Evolutionary conservation across 2,888 invertebrate genomes (phyloP), one percentile per base, ranked within the genome.

Genomic region (Mesorhabditis spiculigera): DNA sequence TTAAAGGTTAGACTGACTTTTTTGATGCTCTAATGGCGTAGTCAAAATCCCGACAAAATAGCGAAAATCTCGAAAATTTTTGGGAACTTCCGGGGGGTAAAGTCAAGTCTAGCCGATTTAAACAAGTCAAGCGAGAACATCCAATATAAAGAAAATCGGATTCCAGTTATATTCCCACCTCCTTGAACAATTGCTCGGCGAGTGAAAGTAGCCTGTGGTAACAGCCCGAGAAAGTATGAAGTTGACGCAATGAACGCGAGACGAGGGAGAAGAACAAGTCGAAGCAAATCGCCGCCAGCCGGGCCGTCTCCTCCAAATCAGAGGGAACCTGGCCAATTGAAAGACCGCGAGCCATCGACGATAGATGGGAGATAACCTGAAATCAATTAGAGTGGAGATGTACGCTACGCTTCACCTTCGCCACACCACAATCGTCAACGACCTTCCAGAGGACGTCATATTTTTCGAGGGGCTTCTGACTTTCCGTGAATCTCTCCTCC

Each of bases 111-210:
- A 28, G 28, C 28, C 28, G 28, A 28, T 28, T 28, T 28, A 28
- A 28, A n/a, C n/a, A n/a, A n/a, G n/a, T n/a, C n/a, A n/a, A n/a
- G n/a, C n/a, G n/a, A n/a, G n/a, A n/a, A n/a, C n/a, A n/a, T n/a
- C n/a, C n/a, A n/a, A n/a, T n/a, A n/a, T n/a, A n/a, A n/a, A n/a
- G n/a, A n/a, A n/a, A n/a, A n/a, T n/a, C n/a, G n/a, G n/a, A 2
- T 50, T n/a, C 8, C 58, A 50, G 13, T 44, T 8, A 66, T 67
- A 5, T n/a, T n/a, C 64, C 5, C n/a, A 72, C 73, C 68, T 78
- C 75, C 50, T 78, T 75, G 63, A 74, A 75, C 16, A 78, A 70
- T 63, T 78, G 78, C 43, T 73, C 70, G 4, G 75, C 68, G 67
- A 78, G 28, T 1, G 78, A 76, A 4, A 79, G 67, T 41, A 77